A percentile compares a stretch with the other conserved stretches of the same genome.
phyloP scores from a whole-genome alignment of 2,888 invertebrate species.

The Noctua fimbriata region DNA sequence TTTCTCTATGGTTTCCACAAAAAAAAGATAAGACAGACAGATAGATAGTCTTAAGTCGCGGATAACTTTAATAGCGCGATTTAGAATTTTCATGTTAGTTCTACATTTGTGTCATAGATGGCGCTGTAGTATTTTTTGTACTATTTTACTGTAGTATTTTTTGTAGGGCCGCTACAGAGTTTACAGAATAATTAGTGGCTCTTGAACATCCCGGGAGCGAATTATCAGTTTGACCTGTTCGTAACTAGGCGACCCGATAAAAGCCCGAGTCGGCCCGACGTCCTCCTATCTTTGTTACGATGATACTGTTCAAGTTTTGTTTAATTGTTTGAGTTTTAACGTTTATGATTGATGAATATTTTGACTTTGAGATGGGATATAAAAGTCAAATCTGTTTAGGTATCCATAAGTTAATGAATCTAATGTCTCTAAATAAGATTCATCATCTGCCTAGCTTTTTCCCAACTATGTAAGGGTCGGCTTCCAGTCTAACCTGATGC shows the following conservation, averaged over 20 bases:
- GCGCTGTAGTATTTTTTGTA: not conserved
- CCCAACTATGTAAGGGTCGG: too few species aligned
- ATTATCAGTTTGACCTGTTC: conserved; percentile 37
- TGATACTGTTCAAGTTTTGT: conserved; percentile 26
- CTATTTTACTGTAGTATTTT: not conserved
- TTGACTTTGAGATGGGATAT: not conserved
- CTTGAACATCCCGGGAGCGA: not conserved
- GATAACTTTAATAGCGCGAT: not conserved
- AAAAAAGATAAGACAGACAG: too few species aligned
- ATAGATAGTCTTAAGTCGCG: too few species aligned
- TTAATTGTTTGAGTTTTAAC: conserved; percentile 26
- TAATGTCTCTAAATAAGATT: not conserved
- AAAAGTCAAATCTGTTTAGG: not conserved
- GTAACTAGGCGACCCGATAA: conserved; percentile 23
- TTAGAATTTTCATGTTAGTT: not conserved
- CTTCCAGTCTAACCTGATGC: too few species aligned
- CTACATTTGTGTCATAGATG: not conserved
- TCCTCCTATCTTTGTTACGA: conserved; percentile 12
- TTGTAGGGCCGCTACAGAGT: not conserved
- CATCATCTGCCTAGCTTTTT: too few species aligned
- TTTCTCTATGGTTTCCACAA: too few species aligned
- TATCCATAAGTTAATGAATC: not conserved
- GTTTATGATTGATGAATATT: conserved; percentile 22
- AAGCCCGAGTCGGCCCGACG: not conserved
- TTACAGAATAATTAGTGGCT: not conserved